Evolutionary conservation across 2,113 vertebrate genomes (phyloP), one percentile per base, ranked within the genome.

Genomic region (Heptranchias perlo): DNA sequence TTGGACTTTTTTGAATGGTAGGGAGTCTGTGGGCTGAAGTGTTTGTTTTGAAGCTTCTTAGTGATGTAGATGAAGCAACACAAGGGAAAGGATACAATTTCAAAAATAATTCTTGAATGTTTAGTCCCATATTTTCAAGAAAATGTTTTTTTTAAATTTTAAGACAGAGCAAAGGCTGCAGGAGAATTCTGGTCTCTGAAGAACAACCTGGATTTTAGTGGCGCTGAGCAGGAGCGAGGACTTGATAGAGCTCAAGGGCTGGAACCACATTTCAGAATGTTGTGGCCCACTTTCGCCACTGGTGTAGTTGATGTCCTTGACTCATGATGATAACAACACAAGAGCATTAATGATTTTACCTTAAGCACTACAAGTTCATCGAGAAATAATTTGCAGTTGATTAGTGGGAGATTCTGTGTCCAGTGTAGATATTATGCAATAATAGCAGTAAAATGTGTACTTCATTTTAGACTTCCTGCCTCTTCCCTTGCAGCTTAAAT

Each of bases 391-490:
- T 93, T 93, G 58, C 35, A 93, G 4, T 62, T 61, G 89, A 93
- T 93, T 93, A 39, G 35, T 62, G 58, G 13, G 58, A 23, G 64
- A 64, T 93, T 62, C 61, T 93, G 61, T 39, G 28, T 92, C 54
- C 31, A 61, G 52, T 92, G 31, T 92, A 61, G n/a, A 61, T 92
- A 58, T 58, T 58, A 18, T 92, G 52, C 52, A 92, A 92, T 49
- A 91, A 91, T 61, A 61, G 2, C 31, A 62, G 35, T 93, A 39
- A 93, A 87, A 93, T 93, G 58, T 93, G 58, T 64, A 39, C 58
- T 62, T 93, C 62, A 93, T 93, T 93, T 93, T 64, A 61, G 58
- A 93, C 35, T 93, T 93, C 89, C 89, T 93, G 54, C 35, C n/a
- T 93, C 58, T 64, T 62, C n/a, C 89, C 58, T 39, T 62, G 89